A percentile compares a stretch with the other conserved stretches of the same genome.
These are phyloP conservation scores for Sanderia malayensis DNA, from an alignment of 30 jellyfish, hydroid and myxozoan genomes.

Conservation along the genomic window DNA sequence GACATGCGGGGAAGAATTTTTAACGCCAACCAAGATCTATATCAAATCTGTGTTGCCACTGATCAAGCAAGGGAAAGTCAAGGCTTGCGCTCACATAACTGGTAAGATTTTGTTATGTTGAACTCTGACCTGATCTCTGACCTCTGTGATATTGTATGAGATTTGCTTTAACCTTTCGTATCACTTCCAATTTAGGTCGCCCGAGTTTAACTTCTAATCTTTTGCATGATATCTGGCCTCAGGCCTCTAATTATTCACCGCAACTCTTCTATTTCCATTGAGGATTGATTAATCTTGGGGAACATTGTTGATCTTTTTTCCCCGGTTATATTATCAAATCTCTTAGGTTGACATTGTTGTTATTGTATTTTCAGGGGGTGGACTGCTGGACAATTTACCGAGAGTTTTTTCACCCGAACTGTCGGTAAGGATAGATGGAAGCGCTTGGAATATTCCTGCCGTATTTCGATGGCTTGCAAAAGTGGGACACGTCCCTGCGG, in stretches of 20 bases:
- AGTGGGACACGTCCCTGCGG: slow-evolving; percentile 47
- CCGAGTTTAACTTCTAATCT: no score
- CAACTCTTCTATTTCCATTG: no score
- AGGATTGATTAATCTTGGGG: no score
- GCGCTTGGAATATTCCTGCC: slow-evolving; percentile 76
- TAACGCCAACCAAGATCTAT: slow-evolving; percentile 79
- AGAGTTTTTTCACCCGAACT: slow-evolving; percentile 66
- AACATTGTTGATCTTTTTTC: no score
- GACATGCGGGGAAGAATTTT: slow-evolving; percentile 75
- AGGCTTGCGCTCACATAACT: slow-evolving; percentile 90
- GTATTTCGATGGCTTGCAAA: slow-evolving; percentile 74
- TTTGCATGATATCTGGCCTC: no score
- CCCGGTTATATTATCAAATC: no score
- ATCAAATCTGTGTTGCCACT: slow-evolving; percentile 76
- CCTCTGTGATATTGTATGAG: no score
- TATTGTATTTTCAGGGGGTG: slow-evolving; percentile 73
- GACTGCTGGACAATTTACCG: slow-evolving; percentile 86
- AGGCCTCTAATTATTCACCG: no score
- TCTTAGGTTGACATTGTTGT: background rate
- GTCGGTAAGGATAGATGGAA: slow-evolving; percentile 60
- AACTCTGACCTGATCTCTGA: no score
- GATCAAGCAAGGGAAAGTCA: slow-evolving; percentile 62
- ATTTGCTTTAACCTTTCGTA: no score
- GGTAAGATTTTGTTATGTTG: no score
- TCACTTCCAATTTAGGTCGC: no score